Evolutionary conservation across 2,797 vertebrate genomes (phyloP), one percentile per base, ranked within the genome.

Genomic region (Lepus oiostolus): DNA sequence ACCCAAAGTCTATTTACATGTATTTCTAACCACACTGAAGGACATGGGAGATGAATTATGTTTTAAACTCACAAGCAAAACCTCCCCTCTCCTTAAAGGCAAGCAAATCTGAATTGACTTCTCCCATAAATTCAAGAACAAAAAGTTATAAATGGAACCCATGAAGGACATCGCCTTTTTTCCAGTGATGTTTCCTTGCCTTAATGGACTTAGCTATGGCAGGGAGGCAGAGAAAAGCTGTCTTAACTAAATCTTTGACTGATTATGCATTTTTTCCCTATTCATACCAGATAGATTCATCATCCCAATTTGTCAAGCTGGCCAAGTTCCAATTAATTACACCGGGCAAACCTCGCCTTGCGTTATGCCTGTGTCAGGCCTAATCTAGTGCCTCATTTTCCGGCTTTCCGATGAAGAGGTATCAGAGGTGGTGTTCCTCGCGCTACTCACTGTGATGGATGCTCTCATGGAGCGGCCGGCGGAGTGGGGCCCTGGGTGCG

Each of bases 261-360:
- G 99, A 99, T 99, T 99, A 99, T 99, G 99, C 99, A 99, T 99
- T 99, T 99, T 98, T 98, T 97, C 98, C 97, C 99, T 99, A 99
- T 99, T 99, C 99, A 99, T 99, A 99, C 99, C 98, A 98, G 99
- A 99, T 99, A 99, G 99, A 99, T 99, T 99, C 99, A 99, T 99
- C 99, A 99, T 99, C 99, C 99, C 99, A 99, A 99, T 99, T 99
- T 99, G 99, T 99, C 99, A 99, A 99, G 99, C 98, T 99, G 98
- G 99, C 98, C 98, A 99, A 98, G 99, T 99, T 99, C 99, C 99
- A 99, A 99, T 99, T 99, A 99, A 99, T 99, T 99, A 99, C 99
- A 98, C 99, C 98, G 98, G 97, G 97, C 98, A 98, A 98, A 98
- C 98, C 99, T 98, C 97, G 97, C 98, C 98, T 98, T 98, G 98